phyloP scores from a whole-genome alignment of 2,797 vertebrate species.

The Hyperoplus lanceolatus region DNA sequence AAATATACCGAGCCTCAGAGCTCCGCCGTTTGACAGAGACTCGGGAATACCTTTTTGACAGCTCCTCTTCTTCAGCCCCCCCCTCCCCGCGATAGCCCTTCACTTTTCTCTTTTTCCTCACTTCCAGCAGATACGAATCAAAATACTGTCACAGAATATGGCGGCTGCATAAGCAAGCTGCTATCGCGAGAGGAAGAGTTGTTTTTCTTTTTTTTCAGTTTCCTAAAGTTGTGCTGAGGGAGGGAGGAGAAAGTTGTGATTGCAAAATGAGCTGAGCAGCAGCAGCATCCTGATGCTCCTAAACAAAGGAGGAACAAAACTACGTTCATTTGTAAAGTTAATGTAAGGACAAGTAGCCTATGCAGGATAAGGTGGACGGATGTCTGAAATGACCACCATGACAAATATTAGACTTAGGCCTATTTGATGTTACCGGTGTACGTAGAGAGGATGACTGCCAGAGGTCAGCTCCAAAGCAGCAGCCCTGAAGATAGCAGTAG shows the following conservation, averaged over 20 bases:
- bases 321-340: not conserved
- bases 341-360: constrained; percentile 13
- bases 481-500: not conserved
- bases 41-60: constrained; percentile 79
- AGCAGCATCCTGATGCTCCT: not conserved
- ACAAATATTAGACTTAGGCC: not conserved
- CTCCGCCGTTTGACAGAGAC: constrained; percentile 73
- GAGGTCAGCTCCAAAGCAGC: not conserved
- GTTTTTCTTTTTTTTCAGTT: constrained; percentile 40
- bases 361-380: not conserved
- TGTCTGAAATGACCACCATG: not conserved
- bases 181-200: constrained; percentile 89
- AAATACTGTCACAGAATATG: constrained; percentile 96
- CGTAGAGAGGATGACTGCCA: not conserved
- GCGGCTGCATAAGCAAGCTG: constrained; percentile 85
- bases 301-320: not conserved
- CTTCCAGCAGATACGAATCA: constrained; percentile 90
- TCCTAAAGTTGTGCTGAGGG: constrained; percentile 49
- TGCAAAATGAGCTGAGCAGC: constrained; percentile 32
- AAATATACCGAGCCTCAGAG: constrained; percentile 62
- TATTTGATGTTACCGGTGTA: not conserved
- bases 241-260: constrained; percentile 46
- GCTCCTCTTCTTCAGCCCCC: constrained; percentile 78
- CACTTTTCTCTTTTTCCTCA: constrained; percentile 82
- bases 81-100: constrained; percentile 76